These are phyloP conservation scores for Pachymerium ferrugineum DNA, from an alignment of 2,888 invertebrate species.

Conservation along the genomic window DNA sequence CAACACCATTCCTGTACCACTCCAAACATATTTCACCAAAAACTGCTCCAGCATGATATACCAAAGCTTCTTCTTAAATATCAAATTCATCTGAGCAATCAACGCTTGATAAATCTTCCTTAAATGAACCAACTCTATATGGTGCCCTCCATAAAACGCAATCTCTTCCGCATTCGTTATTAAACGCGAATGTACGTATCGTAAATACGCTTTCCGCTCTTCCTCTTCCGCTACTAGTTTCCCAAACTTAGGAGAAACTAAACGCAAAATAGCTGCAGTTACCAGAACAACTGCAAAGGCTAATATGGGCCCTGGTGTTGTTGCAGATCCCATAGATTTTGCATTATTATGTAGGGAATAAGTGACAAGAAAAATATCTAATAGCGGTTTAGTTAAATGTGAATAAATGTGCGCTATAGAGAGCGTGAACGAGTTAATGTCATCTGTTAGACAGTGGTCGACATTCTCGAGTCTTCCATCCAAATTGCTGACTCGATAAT, in stretches of 20 bases:
- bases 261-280: slow-evolving; percentile 75
- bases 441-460: slow-evolving; percentile 94
- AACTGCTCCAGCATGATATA: slow-evolving; percentile 98
- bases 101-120: slow-evolving; percentile 74
- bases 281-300: slow-evolving; percentile 72
- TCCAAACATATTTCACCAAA: slow-evolving; percentile 99
- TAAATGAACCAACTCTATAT: slow-evolving; percentile 82
- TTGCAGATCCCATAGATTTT: slow-evolving; percentile 79
- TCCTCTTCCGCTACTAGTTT: slow-evolving; percentile 94
- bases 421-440: slow-evolving; percentile 84
- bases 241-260: slow-evolving; percentile 88
- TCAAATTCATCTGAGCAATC: slow-evolving; percentile 76
- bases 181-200: slow-evolving; percentile 88
- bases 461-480: slow-evolving; percentile 93
- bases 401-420: slow-evolving; percentile 94
- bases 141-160: slow-evolving; percentile 94
- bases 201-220: slow-evolving; percentile 79
- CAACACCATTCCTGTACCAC: slow-evolving; percentile 82
- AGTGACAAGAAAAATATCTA: slow-evolving; percentile 87
- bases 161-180: slow-evolving; percentile 97
- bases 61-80: slow-evolving; percentile 88
- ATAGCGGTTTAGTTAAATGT: slow-evolving; percentile 92
- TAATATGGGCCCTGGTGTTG: slow-evolving; percentile 72
- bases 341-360: slow-evolving; percentile 82
- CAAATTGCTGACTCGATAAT: slow-evolving; percentile 83